phyloP scores from a whole-genome alignment of 2,888 invertebrate genomes.

The Lasioglossum lativentre region DNA sequence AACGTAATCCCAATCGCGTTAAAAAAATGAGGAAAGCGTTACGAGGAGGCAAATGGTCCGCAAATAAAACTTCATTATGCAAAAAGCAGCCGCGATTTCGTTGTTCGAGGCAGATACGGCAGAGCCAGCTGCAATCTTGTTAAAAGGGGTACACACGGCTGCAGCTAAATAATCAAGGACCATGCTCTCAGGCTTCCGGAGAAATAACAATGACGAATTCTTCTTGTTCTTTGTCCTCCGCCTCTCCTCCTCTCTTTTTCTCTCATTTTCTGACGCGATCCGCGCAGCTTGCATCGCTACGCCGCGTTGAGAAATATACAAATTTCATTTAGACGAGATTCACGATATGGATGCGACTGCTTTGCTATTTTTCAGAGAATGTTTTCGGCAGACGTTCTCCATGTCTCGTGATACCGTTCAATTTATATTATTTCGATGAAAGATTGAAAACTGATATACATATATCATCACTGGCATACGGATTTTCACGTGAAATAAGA shows the following conservation, averaged over 20 bases:
- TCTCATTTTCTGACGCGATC: background rate
- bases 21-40: background rate
- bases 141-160: constrained; percentile 11
- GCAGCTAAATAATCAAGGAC: background rate
- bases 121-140: background rate
- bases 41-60: background rate
- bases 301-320: background rate
- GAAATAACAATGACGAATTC: constrained; percentile 8
- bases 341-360: background rate
- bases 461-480: too few relatives aligned
- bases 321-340: background rate
- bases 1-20: background rate
- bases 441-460: background rate
- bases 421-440: background rate
- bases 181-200: background rate
- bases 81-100: background rate
- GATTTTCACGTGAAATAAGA: background rate
- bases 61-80: constrained; percentile 13
- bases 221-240: background rate
- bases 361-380: background rate
- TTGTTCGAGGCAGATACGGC: background rate
- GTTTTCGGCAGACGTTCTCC: background rate
- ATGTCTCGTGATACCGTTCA: background rate
- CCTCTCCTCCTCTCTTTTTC: background rate
- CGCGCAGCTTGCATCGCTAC: background rate